A percentile compares a stretch with the other conserved stretches of the same genome.
phyloP scores from a whole-genome alignment of 1,140 invertebrate genomes.

The Homalodisca vitripennis region DNA sequence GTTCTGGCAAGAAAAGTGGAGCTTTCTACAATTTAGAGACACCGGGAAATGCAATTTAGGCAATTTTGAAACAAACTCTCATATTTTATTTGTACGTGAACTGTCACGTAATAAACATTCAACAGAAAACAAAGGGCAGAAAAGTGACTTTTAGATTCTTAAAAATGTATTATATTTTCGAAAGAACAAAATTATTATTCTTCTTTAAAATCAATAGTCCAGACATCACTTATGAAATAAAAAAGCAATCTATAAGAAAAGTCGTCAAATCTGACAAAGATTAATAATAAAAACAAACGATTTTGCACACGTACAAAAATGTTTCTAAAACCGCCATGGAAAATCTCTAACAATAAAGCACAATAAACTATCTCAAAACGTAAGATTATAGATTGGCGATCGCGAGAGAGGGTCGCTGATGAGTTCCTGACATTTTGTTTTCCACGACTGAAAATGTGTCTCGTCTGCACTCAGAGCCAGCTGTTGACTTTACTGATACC shows the following conservation, averaged over 20 bases:
- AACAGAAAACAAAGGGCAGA: no score
- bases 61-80: no score
- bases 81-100: no score
- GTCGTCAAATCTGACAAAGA: neutral
- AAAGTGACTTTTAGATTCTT: no score
- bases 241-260: neutral
- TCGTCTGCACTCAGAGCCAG: neutral
- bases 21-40: no score
- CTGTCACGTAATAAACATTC: no score
- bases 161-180: no score
- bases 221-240: no score
- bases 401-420: neutral
- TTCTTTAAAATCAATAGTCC: no score
- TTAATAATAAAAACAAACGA: neutral
- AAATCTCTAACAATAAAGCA: neutral
- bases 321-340: neutral
- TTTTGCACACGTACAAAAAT: neutral
- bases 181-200: no score
- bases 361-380: neutral
- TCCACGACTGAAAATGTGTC: neutral
- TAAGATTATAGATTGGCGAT: neutral
- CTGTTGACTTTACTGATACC: neutral
- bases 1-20: no score
- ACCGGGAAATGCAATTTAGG: no score
- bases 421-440: neutral